Evolutionary conservation across 1,140 invertebrate genomes (phyloP), one percentile per base, ranked within the genome.

Genomic region (Pseudobourletiella spinata): DNA sequence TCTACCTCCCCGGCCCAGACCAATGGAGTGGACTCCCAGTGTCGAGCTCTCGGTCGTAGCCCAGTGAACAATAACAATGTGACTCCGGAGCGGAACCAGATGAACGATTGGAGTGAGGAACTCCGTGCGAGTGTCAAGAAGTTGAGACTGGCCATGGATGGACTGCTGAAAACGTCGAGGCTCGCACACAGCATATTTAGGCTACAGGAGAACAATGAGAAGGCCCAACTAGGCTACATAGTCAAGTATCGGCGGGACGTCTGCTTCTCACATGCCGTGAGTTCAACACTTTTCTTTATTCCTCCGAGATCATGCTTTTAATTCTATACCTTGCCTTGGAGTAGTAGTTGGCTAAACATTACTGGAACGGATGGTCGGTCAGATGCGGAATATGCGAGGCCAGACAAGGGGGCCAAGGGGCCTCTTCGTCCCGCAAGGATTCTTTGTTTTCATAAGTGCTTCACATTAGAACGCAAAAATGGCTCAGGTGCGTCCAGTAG

Each of bases 211-310:
- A 86, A 88, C 72, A 76, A 82, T 73, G 74, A 84, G 74, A 75
- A 80, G 74, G 77, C 84, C 63, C 75, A 83, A 74, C 74, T 84
- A 71, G 78, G 79, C 11, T 83, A 83, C 29, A 79, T 81, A 20
- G 76, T 87, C 20, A 81, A 85, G 61, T 84, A 85, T 50, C 77
- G 92, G 57, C 76, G 92, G 59, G 90, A 95, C 75, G 87, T 93
- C 26, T 91, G 91, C 72, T 94, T 95, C 73, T 89, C 90, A 24
- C 92, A 97, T 78, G 88, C 91, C 55, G 89, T 93, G 76, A 84
- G 81, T 79, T 54, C 28, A 28, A 8, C 42, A 60, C 50, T 55
- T 51, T 50, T 28, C 29, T 48, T 14, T n/a, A n/a, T n/a, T n/a
- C n/a, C n/a, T n/a, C n/a, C n/a, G n/a, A n/a, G n/a, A n/a, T n/a